Conservation (phyloP, 2,113 vertebrate species). For the Antechinus stuartii region DNA sequence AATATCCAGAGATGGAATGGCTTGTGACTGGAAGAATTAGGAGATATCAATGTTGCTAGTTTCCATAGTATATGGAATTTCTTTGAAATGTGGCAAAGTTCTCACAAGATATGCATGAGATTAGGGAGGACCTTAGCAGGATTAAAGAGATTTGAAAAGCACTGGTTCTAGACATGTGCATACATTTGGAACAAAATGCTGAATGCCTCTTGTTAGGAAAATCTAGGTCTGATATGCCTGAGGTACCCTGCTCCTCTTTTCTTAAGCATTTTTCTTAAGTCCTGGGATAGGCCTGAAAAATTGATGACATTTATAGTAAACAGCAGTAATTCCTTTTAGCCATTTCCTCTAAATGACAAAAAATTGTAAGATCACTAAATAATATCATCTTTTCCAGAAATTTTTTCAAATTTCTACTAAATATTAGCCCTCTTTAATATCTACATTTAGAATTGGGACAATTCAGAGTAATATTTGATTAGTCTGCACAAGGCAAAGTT, state of each 20-base stretch:
- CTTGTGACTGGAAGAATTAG: too few relatives aligned
- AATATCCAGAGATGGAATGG: too few relatives aligned
- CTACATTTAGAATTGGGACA: constrained; percentile 13
- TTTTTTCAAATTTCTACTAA: background rate
- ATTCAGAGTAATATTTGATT: constrained; percentile 21
- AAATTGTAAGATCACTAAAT: constrained; percentile 57
- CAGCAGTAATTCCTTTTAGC: background rate
- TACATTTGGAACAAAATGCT: background rate
- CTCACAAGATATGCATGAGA: background rate
- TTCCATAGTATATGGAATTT: background rate
- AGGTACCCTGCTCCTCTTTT: background rate
- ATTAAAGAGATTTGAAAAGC: background rate
- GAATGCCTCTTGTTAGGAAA: background rate
- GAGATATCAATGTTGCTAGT: too few relatives aligned
- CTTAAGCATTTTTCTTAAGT: background rate
- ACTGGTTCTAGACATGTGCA: background rate
- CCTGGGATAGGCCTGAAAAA: background rate
- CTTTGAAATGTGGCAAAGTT: background rate
- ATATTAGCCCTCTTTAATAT: constrained; percentile 34
- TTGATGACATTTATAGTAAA: background rate
- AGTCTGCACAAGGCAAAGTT: constrained; percentile 22
- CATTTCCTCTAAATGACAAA: constrained; percentile 4
- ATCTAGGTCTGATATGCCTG: background rate
- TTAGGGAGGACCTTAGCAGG: background rate
- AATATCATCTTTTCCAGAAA: constrained; percentile 49